A percentile compares a stretch with the other conserved stretches of the same genome.
Evolutionary conservation across 2,888 invertebrate species (phyloP).

Genomic region (Yponomeuta malinellus): DNA sequence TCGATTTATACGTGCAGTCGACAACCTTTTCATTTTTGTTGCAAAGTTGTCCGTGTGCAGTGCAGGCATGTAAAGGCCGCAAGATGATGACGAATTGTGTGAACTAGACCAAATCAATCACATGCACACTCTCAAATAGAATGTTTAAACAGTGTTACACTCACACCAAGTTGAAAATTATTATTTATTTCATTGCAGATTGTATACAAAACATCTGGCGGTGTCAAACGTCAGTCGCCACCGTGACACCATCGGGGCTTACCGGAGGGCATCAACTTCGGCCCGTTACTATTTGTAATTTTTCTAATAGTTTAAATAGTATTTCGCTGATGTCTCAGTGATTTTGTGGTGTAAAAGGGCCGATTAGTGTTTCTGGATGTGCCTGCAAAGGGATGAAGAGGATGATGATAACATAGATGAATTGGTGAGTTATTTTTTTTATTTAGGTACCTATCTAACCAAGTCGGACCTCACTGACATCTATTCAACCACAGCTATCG

Average conservation of each 20-base stretch:
- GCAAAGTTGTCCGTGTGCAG: no score
- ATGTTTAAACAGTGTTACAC: neutral
- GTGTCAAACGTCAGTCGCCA: slow-evolving; percentile 49
- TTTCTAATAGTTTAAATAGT: neutral
- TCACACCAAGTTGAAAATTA: slow-evolving; percentile 60
- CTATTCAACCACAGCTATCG: no score
- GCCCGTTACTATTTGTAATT: slow-evolving; percentile 25
- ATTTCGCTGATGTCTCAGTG: neutral
- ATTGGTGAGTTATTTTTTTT: slow-evolving; percentile 46
- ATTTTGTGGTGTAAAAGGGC: neutral
- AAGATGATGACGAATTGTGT: no score
- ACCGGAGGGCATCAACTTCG: slow-evolving; percentile 48
- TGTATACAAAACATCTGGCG: slow-evolving; percentile 67
- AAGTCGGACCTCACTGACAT: neutral
- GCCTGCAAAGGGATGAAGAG: slow-evolving; percentile 65
- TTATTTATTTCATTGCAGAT: slow-evolving; percentile 72
- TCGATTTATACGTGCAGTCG: no score
- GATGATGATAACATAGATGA: slow-evolving; percentile 54
- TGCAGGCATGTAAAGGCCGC: no score
- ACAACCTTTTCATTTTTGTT: no score
- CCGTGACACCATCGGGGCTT: slow-evolving; percentile 47
- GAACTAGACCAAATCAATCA: neutral
- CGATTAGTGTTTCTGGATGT: slow-evolving; percentile 53
- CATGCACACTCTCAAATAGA: neutral
- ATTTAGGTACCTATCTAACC: neutral